Percentiles rank a stretch among this genome's conserved stretches.
Evolutionary conservation across 2,797 vertebrate genomes (phyloP).

Genomic region (Gila robusta): DNA sequence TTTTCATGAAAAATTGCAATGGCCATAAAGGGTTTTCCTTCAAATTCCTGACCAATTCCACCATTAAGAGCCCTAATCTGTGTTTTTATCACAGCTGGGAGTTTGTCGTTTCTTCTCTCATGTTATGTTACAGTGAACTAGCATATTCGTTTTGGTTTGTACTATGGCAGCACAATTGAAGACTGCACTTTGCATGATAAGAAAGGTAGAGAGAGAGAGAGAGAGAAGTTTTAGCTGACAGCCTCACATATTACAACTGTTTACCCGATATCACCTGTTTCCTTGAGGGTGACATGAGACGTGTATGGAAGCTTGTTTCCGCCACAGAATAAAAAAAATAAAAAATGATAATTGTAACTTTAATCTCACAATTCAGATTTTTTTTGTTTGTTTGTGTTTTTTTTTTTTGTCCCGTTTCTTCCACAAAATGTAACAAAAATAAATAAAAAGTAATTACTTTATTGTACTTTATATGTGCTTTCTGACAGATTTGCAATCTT

Average conservation of each 20-base stretch:
- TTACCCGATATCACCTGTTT: slow-evolving; percentile 39
- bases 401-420: too few relatives aligned
- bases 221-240: slow-evolving; percentile 9
- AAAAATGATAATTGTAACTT: too few relatives aligned
- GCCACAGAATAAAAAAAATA: neutral
- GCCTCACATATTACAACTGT: slow-evolving; percentile 43
- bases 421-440: too few relatives aligned
- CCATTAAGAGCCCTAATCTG: neutral
- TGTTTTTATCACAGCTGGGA: neutral
- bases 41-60: neutral
- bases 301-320: neutral
- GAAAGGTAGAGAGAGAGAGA: neutral
- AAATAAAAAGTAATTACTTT: too few relatives aligned
- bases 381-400: too few relatives aligned
- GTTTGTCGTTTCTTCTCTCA: neutral
- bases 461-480: neutral
- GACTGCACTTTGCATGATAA: neutral
- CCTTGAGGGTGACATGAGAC: neutral
- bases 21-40: neutral
- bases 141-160: neutral
- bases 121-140: neutral
- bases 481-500: slow-evolving; percentile 3
- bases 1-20: neutral
- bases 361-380: too few relatives aligned
- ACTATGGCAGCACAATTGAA: neutral